phyloP scores from a whole-genome alignment of 2,888 invertebrate species.

The Athetis lepigone region DNA sequence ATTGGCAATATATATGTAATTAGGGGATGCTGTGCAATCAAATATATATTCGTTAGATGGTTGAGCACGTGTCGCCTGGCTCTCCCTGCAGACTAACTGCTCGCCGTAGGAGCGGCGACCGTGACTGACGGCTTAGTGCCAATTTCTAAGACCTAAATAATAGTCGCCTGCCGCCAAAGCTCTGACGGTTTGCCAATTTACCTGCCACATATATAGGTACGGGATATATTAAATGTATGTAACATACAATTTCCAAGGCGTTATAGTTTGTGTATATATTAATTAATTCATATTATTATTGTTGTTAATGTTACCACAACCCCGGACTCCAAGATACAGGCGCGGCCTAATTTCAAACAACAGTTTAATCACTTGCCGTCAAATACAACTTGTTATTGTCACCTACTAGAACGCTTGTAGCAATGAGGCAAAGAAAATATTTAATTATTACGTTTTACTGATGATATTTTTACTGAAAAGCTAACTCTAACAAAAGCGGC shows the following conservation, averaged over 20 bases:
- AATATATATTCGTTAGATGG: slow-evolving; percentile 39
- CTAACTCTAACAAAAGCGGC: background rate
- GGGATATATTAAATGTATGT: slow-evolving; percentile 8
- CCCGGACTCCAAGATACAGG: too few relatives aligned
- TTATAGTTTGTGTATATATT: background rate
- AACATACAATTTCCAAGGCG: slow-evolving; percentile 1
- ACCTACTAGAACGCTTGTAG: background rate
- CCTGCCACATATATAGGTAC: slow-evolving; percentile 8
- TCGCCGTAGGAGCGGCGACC: slow-evolving; percentile 5
- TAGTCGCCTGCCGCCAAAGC: slow-evolving; percentile 30
- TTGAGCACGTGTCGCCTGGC: slow-evolving; percentile 37
- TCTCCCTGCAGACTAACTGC: slow-evolving; percentile 41
- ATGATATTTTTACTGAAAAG: background rate
- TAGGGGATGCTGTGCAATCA: slow-evolving; percentile 31
- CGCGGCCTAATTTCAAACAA: too few relatives aligned
- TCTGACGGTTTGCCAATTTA: slow-evolving; percentile 47
- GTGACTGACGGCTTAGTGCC: slow-evolving; percentile 39
- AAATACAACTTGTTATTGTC: too few relatives aligned
- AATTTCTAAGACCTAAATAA: slow-evolving; percentile 42
- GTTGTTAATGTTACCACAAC: background rate
- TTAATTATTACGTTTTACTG: background rate
- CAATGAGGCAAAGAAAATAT: background rate
- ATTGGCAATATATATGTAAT: slow-evolving; percentile 42
- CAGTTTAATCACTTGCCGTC: too few relatives aligned
- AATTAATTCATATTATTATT: background rate